Evolutionary conservation across 2,113 vertebrate genomes (phyloP), one percentile per base, ranked within the genome.

Genomic region (Bagarius yarrelli): DNA sequence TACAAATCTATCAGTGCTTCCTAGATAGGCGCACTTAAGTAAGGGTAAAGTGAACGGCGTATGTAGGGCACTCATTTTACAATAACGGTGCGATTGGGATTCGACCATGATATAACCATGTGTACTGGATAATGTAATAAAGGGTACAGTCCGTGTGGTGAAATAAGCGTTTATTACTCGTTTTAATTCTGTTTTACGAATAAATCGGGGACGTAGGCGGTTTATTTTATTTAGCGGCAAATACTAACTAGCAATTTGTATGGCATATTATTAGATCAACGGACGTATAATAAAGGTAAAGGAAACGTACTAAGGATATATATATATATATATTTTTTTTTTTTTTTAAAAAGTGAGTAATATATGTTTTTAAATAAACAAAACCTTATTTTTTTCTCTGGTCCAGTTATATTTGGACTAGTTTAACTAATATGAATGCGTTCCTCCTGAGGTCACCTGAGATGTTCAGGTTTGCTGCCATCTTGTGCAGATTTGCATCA

Each of bases 381-480:
- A 30, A 0, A 16, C 50, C 4, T 16, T 21, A 18, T 59, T 16
- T 5, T 19, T 5, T 63, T 60, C 52, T 12, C 79, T 63, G 72
- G 36, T 40, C 16, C 59, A 18, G 30, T 36, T 25, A 18, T 32
- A n/a, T 57, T 23, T 44, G 76, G 66, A 79, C 36, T 52, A 34
- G n/a, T 23, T 18, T 36, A 4, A 19, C 14, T 27, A 81, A 2
- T 0, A 92, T 92, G 90, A 87, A 80, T 60, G 16, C 80, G 11
- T 66, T 84, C 82, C 69, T 52, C 12, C 1, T 69, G 44, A 15
- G 83, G 25, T 78, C 86, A 47, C 75, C 83, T 27, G 78, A 81
- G 30, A 81, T 90, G 69, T 27, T 91, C 32, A 91, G 84, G 44
- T 76, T 70, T 5, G 67, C 79, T 0, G 47, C 89, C 50, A 81